phyloP scores from a whole-genome alignment of 2,888 invertebrate genomes.

The Sycophila texana region DNA sequence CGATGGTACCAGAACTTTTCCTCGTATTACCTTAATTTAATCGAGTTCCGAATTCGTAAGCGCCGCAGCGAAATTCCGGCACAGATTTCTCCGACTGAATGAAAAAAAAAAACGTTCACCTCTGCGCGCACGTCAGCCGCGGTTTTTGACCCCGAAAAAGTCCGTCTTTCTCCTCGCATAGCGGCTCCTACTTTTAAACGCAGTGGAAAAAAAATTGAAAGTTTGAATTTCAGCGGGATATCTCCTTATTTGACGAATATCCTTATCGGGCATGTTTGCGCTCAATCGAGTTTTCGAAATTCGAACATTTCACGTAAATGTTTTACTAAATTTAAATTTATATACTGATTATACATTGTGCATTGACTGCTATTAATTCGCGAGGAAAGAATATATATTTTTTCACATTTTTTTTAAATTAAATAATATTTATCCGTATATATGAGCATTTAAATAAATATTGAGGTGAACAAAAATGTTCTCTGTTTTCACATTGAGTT shows the following conservation, averaged over 20 bases:
- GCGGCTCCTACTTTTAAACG: neutral
- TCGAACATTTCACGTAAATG: too few species aligned
- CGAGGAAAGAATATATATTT: too few species aligned
- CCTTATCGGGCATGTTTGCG: too few species aligned
- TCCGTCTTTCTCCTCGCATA: constrained; percentile 9
- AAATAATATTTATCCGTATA: too few species aligned
- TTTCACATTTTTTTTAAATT: too few species aligned
- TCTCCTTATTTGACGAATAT: neutral
- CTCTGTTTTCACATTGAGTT: too few species aligned
- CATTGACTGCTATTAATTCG: too few species aligned
- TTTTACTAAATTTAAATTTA: too few species aligned
- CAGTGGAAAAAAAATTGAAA: constrained; percentile 10
- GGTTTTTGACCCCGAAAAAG: constrained; percentile 55
- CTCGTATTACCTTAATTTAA: neutral
- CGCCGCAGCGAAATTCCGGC: constrained; percentile 46
- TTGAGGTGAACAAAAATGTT: too few species aligned
- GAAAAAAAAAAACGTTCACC: constrained; percentile 44
- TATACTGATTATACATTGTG: too few species aligned
- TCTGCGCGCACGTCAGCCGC: constrained; percentile 25
- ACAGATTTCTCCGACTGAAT: constrained; percentile 52
- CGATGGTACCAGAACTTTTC: constrained; percentile 35
- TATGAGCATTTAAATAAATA: too few species aligned
- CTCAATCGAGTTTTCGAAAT: too few species aligned
- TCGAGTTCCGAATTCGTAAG: constrained; percentile 37
- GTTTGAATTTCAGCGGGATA: constrained; percentile 13